These are phyloP conservation scores for Eretmochelys imbricata DNA, from an alignment of 2,113 vertebrate species.

Conservation along the genomic window DNA sequence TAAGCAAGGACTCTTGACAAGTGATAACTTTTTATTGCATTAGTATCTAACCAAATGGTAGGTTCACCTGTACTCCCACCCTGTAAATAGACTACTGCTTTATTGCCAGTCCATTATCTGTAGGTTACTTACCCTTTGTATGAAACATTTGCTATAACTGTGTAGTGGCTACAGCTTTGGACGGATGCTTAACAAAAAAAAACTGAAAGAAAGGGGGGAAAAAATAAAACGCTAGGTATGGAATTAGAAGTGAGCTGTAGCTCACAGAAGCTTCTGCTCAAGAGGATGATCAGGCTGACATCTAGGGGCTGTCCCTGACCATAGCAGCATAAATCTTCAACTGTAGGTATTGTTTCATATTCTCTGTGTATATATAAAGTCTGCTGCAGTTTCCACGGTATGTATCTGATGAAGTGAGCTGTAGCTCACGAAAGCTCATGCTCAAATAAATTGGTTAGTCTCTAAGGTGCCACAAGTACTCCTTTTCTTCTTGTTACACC, in stretches of 20 bases:
- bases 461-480: no score
- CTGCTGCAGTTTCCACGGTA: no score
- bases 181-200: not conserved
- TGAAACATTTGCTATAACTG: rapidly evolving
- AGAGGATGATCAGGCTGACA: not conserved
- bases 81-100: rapidly evolving
- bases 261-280: not conserved
- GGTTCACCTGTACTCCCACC: rapidly evolving
- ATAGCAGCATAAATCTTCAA: not conserved
- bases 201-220: rapidly evolving
- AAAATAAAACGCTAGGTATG: rapidly evolving
- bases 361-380: no score
- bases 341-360: no score
- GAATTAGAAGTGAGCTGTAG: not conserved
- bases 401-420: no score
- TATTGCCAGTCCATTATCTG: rapidly evolving
- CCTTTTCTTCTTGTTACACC: no score
- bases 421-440: no score
- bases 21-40: rapidly evolving
- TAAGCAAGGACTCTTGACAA: not conserved
- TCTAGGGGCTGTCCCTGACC: not conserved
- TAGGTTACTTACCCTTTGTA: rapidly evolving
- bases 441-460: no score
- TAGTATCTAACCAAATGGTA: rapidly evolving
- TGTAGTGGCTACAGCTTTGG: rapidly evolving